Evolutionary conservation across 2,113 vertebrate genomes (phyloP), one percentile per base, ranked within the genome.

Genomic region (Triplophysa tibetana): DNA sequence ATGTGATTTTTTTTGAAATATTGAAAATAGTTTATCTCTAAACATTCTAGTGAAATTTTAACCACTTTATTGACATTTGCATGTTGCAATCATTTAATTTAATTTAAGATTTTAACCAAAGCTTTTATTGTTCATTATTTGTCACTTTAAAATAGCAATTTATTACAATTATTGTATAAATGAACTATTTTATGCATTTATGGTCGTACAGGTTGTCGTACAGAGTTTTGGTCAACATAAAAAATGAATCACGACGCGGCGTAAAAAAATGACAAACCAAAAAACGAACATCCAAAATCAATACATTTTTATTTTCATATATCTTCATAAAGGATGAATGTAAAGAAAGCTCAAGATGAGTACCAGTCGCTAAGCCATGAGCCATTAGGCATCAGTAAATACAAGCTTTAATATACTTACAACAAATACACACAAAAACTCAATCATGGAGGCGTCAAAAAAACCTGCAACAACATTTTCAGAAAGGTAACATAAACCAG

Each of bases 251-350:
- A 89, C 91, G 89, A 81, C 88, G 78, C 88, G 82, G 80, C 81
- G 63, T 80, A 86, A 85, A 89, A 88, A 87, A 81, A 88, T 86
- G 86, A 91, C 84, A 79, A 88, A 90, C 84, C 85, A 90, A 87
- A 89, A 86, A 85, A 89, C 91, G 90, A 92, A 92, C 88, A 38
- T 91, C 86, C 88, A 92, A 93, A 92, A 93, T 90, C 90, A 93
- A 93, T 89, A 89, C 84, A 12, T 89, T 92, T 93, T 94, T 92
- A 94, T 94, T 94, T 88, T 92, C 87, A 91, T 91, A 91, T 90
- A 92, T 88, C 87, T 83, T 91, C 87, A 81, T 89, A 91, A 90
- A 94, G 87, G 87, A 92, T 93, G 93, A 93, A 88, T 90, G 92
- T 90, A 93, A 93, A 92, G 89, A 89, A 91, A 90, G 89, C 88